phyloP scores from a whole-genome alignment of 2,113 vertebrate genomes.

The Plecturocebus donacophilus region DNA sequence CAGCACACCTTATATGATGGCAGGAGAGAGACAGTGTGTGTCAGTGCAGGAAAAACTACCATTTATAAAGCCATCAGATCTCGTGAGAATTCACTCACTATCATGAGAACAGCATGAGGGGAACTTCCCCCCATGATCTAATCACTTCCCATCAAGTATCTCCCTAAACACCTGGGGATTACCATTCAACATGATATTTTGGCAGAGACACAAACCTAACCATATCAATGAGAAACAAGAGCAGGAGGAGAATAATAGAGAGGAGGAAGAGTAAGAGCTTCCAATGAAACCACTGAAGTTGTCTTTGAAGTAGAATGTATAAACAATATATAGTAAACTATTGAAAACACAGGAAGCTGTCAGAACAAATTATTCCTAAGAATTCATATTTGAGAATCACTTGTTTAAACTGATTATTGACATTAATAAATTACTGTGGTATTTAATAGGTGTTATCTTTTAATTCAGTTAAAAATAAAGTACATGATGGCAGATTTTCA shows the following conservation, averaged over 20 bases:
- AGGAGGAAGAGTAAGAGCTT: neutral
- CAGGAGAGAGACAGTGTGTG: too few species aligned
- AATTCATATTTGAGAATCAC: neutral
- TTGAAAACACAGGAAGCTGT: neutral
- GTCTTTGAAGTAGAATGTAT: neutral
- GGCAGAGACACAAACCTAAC: too few species aligned
- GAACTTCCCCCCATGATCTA: too few species aligned
- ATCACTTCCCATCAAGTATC: too few species aligned
- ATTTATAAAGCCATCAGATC: too few species aligned
- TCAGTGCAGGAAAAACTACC: too few species aligned
- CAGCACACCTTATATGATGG: too few species aligned
- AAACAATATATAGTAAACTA: neutral
- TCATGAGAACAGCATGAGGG: too few species aligned
- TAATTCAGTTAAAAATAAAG: neutral
- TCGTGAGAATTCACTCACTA: too few species aligned
- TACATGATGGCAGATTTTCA: neutral
- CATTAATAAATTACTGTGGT: neutral
- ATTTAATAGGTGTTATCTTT: neutral
- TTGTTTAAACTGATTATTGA: neutral
- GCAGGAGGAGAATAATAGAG: neutral
- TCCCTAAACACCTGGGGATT: too few species aligned
- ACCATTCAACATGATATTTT: too few species aligned
- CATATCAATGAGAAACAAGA: neutral
- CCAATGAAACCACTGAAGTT: neutral
- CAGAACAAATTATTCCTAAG: neutral